Percentiles rank a stretch among this genome's conserved stretches.
Evolutionary conservation across 1,140 invertebrate genomes (phyloP).

Genomic region (Drosophila dunni): DNA sequence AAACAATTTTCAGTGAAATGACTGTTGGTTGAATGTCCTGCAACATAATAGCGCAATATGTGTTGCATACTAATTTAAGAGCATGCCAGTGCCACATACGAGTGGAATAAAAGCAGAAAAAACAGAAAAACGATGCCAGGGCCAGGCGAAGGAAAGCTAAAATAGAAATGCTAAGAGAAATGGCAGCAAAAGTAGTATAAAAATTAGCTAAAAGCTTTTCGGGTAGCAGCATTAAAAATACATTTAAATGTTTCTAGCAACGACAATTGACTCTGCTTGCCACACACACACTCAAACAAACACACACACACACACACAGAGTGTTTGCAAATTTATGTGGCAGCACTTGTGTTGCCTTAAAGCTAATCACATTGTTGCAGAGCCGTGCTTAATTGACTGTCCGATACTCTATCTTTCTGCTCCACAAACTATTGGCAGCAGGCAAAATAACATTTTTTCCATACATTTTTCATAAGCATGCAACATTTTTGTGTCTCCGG

Average conservation of each 20-base stretch:
- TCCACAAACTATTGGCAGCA: conserved; percentile 26
- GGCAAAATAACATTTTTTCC: conserved; percentile 27
- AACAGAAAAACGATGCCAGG: conserved; percentile 69
- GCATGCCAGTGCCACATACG: conserved; percentile 15
- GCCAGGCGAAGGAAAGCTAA: conserved; percentile 29
- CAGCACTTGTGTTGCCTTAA: conserved; percentile 23
- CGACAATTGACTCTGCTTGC: conserved; percentile 57
- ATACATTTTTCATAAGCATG: conserved; percentile 75
- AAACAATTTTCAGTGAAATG: conserved; percentile 74
- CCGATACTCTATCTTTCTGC: conserved; percentile 22
- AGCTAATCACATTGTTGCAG: conserved; percentile 46
- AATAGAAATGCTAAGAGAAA: conserved; percentile 27
- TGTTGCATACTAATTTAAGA: conserved; percentile 77
- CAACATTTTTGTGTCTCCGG: conserved; percentile 35
- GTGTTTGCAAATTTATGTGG: conserved; percentile 37
- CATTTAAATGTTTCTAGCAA: conserved; percentile 68
- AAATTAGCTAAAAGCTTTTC: conserved; percentile 83
- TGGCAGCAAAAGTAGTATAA: conserved; percentile 41
- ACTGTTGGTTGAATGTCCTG: conserved; percentile 68
- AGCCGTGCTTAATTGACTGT: conserved; percentile 48
- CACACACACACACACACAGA: not conserved
- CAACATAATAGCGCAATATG: conserved; percentile 80
- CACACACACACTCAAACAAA: not conserved
- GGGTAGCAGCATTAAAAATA: conserved; percentile 75
- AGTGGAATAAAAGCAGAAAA: conserved; percentile 12